These are phyloP conservation scores for Anoplolepis gracilipes DNA, from an alignment of 1,140 invertebrate genomes.

Conservation along the genomic window DNA sequence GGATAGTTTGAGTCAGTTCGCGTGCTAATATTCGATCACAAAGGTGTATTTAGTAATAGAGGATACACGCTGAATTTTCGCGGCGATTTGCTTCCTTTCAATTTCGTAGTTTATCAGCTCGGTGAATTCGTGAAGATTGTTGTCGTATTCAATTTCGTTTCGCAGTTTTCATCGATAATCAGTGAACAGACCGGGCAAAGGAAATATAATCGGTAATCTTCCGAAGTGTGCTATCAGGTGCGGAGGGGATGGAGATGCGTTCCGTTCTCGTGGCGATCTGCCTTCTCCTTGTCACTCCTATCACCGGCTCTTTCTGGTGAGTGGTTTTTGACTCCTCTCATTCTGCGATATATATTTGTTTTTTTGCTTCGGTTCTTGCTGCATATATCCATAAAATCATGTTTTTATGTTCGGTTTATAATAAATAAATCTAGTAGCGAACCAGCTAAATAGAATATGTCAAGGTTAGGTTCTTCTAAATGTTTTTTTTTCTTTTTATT, in stretches of 20 bases:
- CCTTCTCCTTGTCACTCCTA: conserved; percentile 88
- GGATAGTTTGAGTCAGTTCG: conserved; percentile 31
- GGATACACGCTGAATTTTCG: neutral
- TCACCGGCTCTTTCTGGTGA: conserved; percentile 89
- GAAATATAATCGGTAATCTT: conserved; percentile 59
- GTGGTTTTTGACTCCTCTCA: conserved; percentile 79
- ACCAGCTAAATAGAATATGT: neutral
- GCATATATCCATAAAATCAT: neutral
- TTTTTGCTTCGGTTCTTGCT: neutral
- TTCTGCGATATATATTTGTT: neutral
- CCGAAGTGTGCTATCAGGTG: conserved; percentile 72
- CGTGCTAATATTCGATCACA: conserved; percentile 30
- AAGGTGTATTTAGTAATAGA: neutral
- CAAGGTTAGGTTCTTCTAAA: neutral
- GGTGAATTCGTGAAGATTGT: neutral
- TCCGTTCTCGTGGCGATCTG: conserved; percentile 88
- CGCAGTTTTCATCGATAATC: conserved; percentile 4
- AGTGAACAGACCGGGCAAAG: conserved; percentile 35
- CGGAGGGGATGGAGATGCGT: conserved; percentile 87
- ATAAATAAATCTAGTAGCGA: neutral
- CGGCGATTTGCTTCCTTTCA: conserved; percentile 4
- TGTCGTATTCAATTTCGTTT: neutral
- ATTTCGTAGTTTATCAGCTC: neutral
- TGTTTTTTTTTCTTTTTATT: neutral
- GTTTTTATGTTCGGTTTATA: neutral